These are phyloP conservation scores for Sesamia nonagrioides DNA, from an alignment of 1,140 invertebrate genomes.

Conservation along the genomic window DNA sequence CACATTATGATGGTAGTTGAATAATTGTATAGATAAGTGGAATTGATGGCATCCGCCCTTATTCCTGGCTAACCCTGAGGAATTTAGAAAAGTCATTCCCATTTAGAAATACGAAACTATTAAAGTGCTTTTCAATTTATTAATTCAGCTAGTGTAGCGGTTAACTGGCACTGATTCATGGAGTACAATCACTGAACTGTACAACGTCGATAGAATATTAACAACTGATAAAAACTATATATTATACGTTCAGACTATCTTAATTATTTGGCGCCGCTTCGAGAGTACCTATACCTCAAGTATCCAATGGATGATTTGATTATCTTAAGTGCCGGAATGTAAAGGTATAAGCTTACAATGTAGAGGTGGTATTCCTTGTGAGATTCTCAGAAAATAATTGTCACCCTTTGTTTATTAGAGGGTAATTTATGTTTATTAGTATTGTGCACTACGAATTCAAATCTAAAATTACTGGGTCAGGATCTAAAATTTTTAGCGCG, in stretches of 20 bases:
- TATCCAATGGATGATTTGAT: slow-evolving; percentile 25
- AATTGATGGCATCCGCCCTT: slow-evolving; percentile 70
- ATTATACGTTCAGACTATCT: slow-evolving; percentile 22
- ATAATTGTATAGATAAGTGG: slow-evolving; percentile 83
- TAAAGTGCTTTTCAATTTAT: slow-evolving; percentile 9
- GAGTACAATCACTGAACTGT: slow-evolving; percentile 9
- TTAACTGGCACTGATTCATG: slow-evolving; percentile 13
- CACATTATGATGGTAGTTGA: slow-evolving; percentile 83
- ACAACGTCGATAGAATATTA: slow-evolving; percentile 27
- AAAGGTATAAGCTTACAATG: background rate
- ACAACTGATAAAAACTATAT: slow-evolving; percentile 37
- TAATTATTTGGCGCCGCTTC: slow-evolving; percentile 12
- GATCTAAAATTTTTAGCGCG: no score
- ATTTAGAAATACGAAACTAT: slow-evolving; percentile 3
- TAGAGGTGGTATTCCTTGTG: background rate
- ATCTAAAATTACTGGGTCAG: no score
- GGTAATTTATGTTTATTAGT: no score
- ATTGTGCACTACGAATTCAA: no score
- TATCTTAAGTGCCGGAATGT: slow-evolving; percentile 19
- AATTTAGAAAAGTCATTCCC: background rate
- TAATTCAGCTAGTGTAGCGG: background rate
- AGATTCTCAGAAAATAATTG: background rate
- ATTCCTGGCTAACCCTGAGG: slow-evolving; percentile 33
- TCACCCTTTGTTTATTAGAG: no score
- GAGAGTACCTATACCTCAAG: background rate